Evolutionary conservation across 2,888 invertebrate genomes (phyloP).

Genomic region (Melolontha melolontha): DNA sequence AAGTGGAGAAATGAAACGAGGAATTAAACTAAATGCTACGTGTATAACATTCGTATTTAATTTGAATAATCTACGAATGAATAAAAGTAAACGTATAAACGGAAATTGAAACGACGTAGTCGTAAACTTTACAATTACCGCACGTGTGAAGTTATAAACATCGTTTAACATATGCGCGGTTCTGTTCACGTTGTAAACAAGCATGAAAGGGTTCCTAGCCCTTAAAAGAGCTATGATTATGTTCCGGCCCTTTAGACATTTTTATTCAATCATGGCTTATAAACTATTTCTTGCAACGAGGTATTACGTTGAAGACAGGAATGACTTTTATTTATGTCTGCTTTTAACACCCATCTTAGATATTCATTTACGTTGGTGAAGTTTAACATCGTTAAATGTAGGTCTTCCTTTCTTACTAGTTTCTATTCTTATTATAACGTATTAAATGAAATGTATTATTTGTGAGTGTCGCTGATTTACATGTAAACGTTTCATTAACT

Average conservation of each 20-base stretch:
- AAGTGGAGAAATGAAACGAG: too few species aligned
- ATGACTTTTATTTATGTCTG: conserved; percentile 38
- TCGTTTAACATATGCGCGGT: conserved; percentile 18
- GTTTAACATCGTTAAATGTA: not conserved
- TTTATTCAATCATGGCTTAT: conserved; percentile 13
- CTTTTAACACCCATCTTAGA: conserved; percentile 36
- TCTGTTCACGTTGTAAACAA: conserved; percentile 5
- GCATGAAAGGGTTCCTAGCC: not conserved
- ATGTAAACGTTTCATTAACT: too few species aligned
- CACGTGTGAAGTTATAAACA: conserved; percentile 33
- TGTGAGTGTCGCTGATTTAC: too few species aligned
- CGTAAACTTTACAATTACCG: conserved; percentile 35
- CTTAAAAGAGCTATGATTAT: conserved; percentile 2
- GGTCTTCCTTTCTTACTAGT: too few species aligned
- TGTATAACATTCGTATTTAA: not conserved
- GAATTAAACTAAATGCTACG: not conserved
- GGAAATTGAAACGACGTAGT: conserved; percentile 29
- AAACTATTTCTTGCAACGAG: conserved; percentile 4
- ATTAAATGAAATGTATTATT: too few species aligned
- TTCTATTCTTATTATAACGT: too few species aligned
- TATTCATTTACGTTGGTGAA: conserved; percentile 19
- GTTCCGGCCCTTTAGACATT: conserved; percentile 27
- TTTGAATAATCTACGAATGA: conserved; percentile 11
- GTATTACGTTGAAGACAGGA: conserved; percentile 29
- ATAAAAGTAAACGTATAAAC: conserved; percentile 12